These are phyloP conservation scores for Caenorhabditis zanzibari DNA, from an alignment of 2,888 invertebrate genomes.

Conservation along the genomic window DNA sequence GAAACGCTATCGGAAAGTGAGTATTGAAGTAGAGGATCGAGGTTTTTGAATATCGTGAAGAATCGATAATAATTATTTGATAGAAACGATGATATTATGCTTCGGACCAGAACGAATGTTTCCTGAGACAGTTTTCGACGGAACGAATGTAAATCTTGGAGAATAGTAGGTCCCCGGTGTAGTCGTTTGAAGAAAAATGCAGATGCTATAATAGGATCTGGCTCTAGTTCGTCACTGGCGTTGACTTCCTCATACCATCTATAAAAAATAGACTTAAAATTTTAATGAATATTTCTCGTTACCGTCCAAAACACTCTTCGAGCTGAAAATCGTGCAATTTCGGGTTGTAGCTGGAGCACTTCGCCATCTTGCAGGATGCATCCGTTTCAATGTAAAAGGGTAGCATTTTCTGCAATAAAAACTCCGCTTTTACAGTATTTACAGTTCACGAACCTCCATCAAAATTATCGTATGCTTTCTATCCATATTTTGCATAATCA, in stretches of 20 bases:
- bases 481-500: constrained; percentile 65
- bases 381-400: constrained; percentile 70
- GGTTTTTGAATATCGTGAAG: constrained; percentile 26
- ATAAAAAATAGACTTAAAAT: neutral
- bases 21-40: constrained; percentile 30
- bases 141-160: constrained; percentile 42
- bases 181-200: constrained; percentile 53
- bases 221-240: neutral
- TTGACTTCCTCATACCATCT: constrained; percentile 45
- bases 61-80: constrained; percentile 59
- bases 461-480: constrained; percentile 48
- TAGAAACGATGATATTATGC: constrained; percentile 30
- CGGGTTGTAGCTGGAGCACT: constrained; percentile 62
- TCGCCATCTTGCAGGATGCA: constrained; percentile 48
- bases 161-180: constrained; percentile 28
- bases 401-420: constrained; percentile 65
- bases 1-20: constrained; percentile 48
- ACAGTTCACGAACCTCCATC: constrained; percentile 58
- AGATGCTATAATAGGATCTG: constrained; percentile 6
- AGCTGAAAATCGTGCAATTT: constrained; percentile 72
- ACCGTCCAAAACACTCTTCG: constrained; percentile 74
- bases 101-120: constrained; percentile 15
- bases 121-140: neutral
- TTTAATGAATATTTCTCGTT: neutral
- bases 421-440: neutral